Conservation (phyloP, 2,113 vertebrate genomes). For the Campylomormyrus numenius region DNA sequence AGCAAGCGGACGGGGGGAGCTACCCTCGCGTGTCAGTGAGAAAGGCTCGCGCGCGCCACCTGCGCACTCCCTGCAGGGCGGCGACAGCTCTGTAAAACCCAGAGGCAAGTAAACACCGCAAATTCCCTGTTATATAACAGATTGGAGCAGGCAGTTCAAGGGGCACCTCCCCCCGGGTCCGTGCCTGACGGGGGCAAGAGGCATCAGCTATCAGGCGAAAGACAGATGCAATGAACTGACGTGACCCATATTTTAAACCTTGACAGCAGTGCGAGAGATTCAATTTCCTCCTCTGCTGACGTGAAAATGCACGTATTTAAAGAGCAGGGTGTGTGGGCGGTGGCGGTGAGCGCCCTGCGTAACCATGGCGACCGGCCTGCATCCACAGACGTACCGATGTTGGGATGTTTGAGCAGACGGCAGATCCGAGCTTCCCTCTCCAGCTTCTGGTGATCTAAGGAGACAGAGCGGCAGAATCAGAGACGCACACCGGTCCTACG, state of each 20-base stretch:
- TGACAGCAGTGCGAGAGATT: background rate
- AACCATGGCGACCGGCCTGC: background rate
- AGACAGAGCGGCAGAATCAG: slow-evolving; percentile 12
- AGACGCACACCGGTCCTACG: background rate
- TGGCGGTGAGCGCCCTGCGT: background rate
- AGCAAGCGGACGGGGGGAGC: background rate
- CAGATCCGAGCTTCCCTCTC: slow-evolving; percentile 92
- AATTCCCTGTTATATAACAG: background rate
- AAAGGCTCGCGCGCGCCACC: background rate
- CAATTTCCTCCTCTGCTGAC: background rate
- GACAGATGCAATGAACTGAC: background rate
- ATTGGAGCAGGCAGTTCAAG: background rate
- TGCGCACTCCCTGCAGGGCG: background rate
- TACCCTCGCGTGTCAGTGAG: background rate
- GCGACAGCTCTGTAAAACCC: background rate
- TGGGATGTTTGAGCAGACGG: slow-evolving; percentile 86
- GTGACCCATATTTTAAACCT: background rate
- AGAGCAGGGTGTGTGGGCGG: background rate
- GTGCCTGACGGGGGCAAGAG: background rate
- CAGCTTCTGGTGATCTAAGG: slow-evolving; percentile 89
- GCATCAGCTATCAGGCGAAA: background rate
- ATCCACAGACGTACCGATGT: slow-evolving; percentile 75
- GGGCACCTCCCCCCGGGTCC: background rate
- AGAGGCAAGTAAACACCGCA: background rate
- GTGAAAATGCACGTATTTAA: background rate